phyloP scores from a whole-genome alignment of 2,888 invertebrate species.

The Epinotia brunnichana region DNA sequence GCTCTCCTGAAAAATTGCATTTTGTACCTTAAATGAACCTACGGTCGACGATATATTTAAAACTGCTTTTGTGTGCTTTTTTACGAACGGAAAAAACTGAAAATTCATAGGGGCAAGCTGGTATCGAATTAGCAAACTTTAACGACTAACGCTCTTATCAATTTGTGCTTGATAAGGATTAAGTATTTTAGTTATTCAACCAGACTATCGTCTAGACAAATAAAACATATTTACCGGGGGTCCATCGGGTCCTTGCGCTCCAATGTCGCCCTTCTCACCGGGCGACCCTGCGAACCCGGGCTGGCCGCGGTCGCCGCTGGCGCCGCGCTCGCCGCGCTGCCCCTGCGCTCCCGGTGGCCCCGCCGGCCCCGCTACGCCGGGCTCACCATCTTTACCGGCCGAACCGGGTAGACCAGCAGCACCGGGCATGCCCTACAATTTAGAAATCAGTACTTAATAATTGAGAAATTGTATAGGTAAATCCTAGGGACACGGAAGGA shows the following conservation, averaged over 20 bases:
- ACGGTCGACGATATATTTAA: too few relatives aligned
- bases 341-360: slow-evolving; percentile 86
- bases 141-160: too few relatives aligned
- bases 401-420: slow-evolving; percentile 88
- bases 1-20: too few relatives aligned
- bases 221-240: slow-evolving; percentile 73
- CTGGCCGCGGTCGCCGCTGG: slow-evolving; percentile 89
- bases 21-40: too few relatives aligned
- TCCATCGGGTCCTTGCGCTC: slow-evolving; percentile 87
- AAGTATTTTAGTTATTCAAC: too few relatives aligned
- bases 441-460: too few relatives aligned
- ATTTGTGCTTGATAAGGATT: too few relatives aligned
- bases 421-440: slow-evolving; percentile 87
- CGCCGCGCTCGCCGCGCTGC: slow-evolving; percentile 87
- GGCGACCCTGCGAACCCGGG: slow-evolving; percentile 86
- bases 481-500: background rate
- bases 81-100: too few relatives aligned
- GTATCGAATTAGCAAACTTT: too few relatives aligned
- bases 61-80: too few relatives aligned
- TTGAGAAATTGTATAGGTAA: background rate
- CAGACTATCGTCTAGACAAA: too few relatives aligned
- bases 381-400: slow-evolving; percentile 92
- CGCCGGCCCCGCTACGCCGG: slow-evolving; percentile 87
- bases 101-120: too few relatives aligned
- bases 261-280: slow-evolving; percentile 87